These are phyloP conservation scores for Brachyalestes nurse DNA, from an alignment of 2,797 vertebrate species.

Conservation along the genomic window DNA sequence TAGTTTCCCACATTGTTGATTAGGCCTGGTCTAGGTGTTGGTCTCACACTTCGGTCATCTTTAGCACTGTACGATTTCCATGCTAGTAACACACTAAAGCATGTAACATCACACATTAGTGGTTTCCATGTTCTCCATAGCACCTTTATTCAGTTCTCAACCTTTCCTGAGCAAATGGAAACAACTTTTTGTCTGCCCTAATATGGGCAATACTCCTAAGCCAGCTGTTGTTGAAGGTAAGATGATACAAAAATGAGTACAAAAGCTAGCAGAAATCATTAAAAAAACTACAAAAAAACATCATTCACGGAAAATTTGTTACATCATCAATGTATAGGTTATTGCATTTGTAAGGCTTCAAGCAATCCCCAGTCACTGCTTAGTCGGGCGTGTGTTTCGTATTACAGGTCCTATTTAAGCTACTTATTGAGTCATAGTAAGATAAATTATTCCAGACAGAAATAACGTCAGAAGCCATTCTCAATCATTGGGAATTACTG, in stretches of 20 bases:
- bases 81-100: background rate
- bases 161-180: constrained; percentile 80
- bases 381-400: constrained; percentile 38
- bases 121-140: constrained; percentile 67
- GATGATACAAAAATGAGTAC: constrained; percentile 61
- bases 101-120: constrained; percentile 10
- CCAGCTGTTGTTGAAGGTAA: constrained; percentile 64
- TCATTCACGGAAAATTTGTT: constrained; percentile 63
- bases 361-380: constrained; percentile 27
- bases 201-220: constrained; percentile 74
- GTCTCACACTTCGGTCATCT: background rate
- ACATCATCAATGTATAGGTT: constrained; percentile 59
- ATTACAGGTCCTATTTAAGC: constrained; percentile 16
- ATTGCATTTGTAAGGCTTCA: constrained; percentile 39
- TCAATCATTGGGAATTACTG: constrained; percentile 58
- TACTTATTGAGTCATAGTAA: constrained; percentile 48
- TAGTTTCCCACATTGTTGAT: no score
- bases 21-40: background rate
- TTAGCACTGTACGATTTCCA: background rate
- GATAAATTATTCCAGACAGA: constrained; percentile 73
- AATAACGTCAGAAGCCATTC: constrained; percentile 59
- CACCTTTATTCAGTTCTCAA: constrained; percentile 75
- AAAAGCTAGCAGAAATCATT: constrained; percentile 53
- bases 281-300: constrained; percentile 57
- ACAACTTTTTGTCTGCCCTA: constrained; percentile 63